Evolutionary conservation across 2,888 invertebrate species (phyloP), one percentile per base, ranked within the genome.

Genomic region (Opisthograptis luteolata): DNA sequence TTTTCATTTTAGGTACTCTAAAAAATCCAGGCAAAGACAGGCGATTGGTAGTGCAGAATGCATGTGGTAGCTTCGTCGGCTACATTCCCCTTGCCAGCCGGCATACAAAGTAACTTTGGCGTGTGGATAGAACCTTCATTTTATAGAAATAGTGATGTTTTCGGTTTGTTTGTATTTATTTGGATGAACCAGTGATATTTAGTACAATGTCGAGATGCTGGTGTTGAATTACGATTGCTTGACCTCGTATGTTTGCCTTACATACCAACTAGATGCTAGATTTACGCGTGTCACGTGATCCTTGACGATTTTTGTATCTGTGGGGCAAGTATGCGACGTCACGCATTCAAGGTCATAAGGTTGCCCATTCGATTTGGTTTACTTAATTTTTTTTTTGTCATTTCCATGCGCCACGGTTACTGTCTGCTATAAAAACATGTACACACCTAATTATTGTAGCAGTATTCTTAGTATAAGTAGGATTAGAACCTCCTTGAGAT

Each of bases 381-480:
- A n/a, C 1, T 25, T 10, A 9, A 25, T 32, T 22, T 47, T 47
- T 30, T 50, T 45, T 22, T 43, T 13, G 25, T n/a, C 22, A 25
- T 67, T 68, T 78, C 77, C 80, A 76, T 80, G 69, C 72, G 63
- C 68, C 79, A 69, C 64, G 77, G 79, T 73, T 80, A 79, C 80
- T 76, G 68, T 79, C 79, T 78, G 87, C 84, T 83, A 79, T 77
- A 73, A 76, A 78, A 81, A 83, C 81, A 76, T 85, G 81, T 86
- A 82, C 79, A 83, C 81, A 84, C 80, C 71, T 81, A 79, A 78
- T 74, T 78, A 79, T 73, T 70, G 74, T 86, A 87, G 86, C 86
- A 87, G 87, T 87, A 88, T 87, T 88, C 70, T 79, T 86, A 86
- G 82, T 66, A 57, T 87, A 88, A 86, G 81, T 88, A 88, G 85